Base-by-base conservation (phyloP, 2,797 vertebrate species). In the Pachyuromys duprasi region DNA sequence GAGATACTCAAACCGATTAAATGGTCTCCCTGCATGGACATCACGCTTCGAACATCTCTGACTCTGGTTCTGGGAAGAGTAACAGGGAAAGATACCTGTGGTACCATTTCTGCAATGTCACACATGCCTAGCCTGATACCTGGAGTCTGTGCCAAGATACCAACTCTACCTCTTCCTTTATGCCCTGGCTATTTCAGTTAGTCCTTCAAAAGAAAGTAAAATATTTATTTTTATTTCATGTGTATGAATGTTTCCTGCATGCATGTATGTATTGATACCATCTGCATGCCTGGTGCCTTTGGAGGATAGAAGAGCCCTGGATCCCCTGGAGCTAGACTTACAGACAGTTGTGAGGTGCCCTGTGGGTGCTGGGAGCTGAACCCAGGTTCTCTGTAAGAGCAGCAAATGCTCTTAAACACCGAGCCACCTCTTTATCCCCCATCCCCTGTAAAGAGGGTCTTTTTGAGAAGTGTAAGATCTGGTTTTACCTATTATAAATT, bases 1-100 rank as follows among this genome's bases (percentile, higher is more conserved):
- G 36, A 89, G 65, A 82, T 36, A 87, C 36, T 91, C 11, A 83
- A 91, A 91, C 13, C 80, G 76, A 84, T 62, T 55, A 89, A 89
- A 80, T 57, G 33, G 8, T 90, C 60, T 84, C 8, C 33, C 28
- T 86, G 78, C 60, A 63, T 49, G 42, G 22, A 83, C 3, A 55
- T 86, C 45, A 31, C 74, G 33, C 42, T 86, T 81, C 90, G 55
- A 57, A 57, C 55, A 15, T 15, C 55, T 57, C 55, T 57, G 55
- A 18, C 13, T 57, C 55, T 70, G 53, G 75, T 74, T 88, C 6
- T 86, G 70, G 60, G 63, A 88, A 4, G 75, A 45, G 8, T 63
- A 42, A n/a, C 8, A 26, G 42, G 26, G 49, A 33, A 83, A 57
- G n/a, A 57, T 15, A 70, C 24, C 0, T 1, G 33, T 86, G 33